A percentile compares a stretch with the other conserved stretches of the same genome.
phyloP scores from a whole-genome alignment of 2,888 invertebrate species.

The Chelonus formosanus region DNA sequence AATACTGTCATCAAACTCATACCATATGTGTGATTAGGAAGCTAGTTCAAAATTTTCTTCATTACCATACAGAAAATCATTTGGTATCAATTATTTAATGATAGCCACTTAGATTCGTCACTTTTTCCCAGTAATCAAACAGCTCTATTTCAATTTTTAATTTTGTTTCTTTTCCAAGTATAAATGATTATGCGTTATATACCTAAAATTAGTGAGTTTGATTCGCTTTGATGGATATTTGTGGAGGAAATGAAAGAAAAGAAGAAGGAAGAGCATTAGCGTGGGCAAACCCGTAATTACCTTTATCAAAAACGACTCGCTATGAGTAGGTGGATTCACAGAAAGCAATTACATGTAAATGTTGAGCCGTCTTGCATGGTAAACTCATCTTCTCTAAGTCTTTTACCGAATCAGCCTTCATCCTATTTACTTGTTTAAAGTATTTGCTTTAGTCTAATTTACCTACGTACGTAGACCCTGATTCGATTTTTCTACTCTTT shows the following conservation, averaged over 20 bases:
- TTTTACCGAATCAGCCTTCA: conserved; percentile 28
- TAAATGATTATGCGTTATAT: not conserved
- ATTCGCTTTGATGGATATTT: conserved; percentile 11
- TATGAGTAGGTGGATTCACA: conserved; percentile 59
- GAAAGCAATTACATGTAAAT: conserved; percentile 63
- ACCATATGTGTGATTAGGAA: too few species aligned
- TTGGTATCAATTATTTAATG: too few species aligned
- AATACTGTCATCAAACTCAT: too few species aligned
- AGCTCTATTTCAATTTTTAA: too few species aligned
- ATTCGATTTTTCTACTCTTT: too few species aligned
- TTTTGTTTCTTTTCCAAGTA: not conserved
- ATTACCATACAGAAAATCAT: too few species aligned
- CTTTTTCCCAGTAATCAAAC: too few species aligned
- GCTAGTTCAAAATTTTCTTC: too few species aligned
- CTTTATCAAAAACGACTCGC: conserved; percentile 60
- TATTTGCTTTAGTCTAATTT: too few species aligned
- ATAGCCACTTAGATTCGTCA: too few species aligned
- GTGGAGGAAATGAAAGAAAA: conserved; percentile 14
- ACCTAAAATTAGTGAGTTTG: not conserved
- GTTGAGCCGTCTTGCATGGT: conserved; percentile 36
- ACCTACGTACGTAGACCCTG: too few species aligned
- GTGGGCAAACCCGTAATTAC: conserved; percentile 58
- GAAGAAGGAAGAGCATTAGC: conserved; percentile 51
- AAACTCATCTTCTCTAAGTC: conserved; percentile 31
- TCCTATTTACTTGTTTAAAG: conserved; percentile 14